These are phyloP conservation scores for Drosophila sordidula DNA, from an alignment of 2,888 invertebrate genomes.

Conservation along the genomic window DNA sequence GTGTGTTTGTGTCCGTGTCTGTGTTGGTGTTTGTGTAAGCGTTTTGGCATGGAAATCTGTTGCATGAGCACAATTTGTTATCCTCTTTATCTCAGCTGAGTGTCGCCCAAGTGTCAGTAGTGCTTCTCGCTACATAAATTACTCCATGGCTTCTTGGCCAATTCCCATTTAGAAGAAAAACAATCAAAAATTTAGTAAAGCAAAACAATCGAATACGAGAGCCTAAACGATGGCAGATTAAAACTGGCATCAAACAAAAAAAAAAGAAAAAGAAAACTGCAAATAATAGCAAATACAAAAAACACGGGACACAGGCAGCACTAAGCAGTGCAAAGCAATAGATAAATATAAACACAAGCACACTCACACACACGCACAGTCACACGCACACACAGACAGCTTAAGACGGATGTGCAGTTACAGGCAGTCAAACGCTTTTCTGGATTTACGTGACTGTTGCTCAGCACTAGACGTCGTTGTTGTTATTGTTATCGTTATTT, in stretches of 20 bases:
- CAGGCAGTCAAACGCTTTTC: slow-evolving; percentile 30
- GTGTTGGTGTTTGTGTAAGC: slow-evolving; percentile 27
- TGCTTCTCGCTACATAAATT: slow-evolving; percentile 77
- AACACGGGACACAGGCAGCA: slow-evolving; percentile 12
- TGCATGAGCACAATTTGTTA: slow-evolving; percentile 80
- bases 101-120: slow-evolving; percentile 75
- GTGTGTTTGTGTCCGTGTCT: slow-evolving; percentile 15
- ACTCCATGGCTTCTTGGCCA: slow-evolving; percentile 60
- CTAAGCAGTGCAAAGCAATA: slow-evolving; percentile 22
- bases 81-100: slow-evolving; percentile 81
- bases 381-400: slow-evolving; percentile 4
- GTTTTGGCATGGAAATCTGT: slow-evolving; percentile 75
- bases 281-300: slow-evolving; percentile 25
- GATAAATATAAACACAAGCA: slow-evolving; percentile 14
- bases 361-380: not conserved
- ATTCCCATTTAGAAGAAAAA: slow-evolving; percentile 40
- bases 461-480: slow-evolving; percentile 20
- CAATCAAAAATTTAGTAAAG: slow-evolving; percentile 35
- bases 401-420: slow-evolving; percentile 20
- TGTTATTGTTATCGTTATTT: slow-evolving; percentile 33
- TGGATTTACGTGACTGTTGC: slow-evolving; percentile 53
- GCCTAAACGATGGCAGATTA: slow-evolving; percentile 9
- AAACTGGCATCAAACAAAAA: slow-evolving; percentile 29
- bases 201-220: slow-evolving; percentile 43
- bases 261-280: slow-evolving; percentile 18